Evolutionary conservation across 2,113 vertebrate genomes (phyloP), one percentile per base, ranked within the genome.

Genomic region (Pseudorasbora parva): DNA sequence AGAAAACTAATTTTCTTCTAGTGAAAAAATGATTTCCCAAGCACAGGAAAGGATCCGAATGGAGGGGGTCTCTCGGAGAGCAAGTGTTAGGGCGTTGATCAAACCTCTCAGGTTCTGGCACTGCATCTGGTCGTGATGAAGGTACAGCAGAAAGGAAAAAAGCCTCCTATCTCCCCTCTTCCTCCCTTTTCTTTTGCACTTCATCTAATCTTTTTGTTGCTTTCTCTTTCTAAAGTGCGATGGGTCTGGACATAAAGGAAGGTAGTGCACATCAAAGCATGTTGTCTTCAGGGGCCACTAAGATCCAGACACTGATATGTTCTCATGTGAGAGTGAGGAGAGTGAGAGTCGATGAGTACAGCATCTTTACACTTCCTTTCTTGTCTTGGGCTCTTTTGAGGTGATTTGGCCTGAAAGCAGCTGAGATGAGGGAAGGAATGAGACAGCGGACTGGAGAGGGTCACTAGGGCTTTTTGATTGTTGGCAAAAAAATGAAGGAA

Each of bases 231-330:
- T 80, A 68, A 83, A 56, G 75, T 51, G 74, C 74, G 68, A 73
- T 79, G 33, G 81, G 76, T 45, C 75, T 79, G 76, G 75, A 83
- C 76, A 86, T 83, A 78, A 86, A 79, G 76, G 69, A 83, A 79
- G 75, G 76, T 83, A 78, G 75, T 86, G 75, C 81, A 86, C 81
- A 83, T 86, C 85, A 86, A 86, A 86, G 85, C 14, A 68, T 45
- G 78, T 82, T 85, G 78, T 85, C 60, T 57, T 57, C 49, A 56
- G 82, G 74, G 75, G 75, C 45, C 62, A 76, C 84, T 77, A 47
- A 30, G 43, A 81, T 69, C 59, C 77, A 79, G 64, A 73, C 69
- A 57, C n/a, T 72, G 74, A 78, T 69, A 25, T 11, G 3, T 78
- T 82, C 84, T 85, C 79, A 45, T 78, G 60, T 82, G 79, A 76